Conservation (phyloP, 2,888 invertebrate species). For the Autographa pulchrina region DNA sequence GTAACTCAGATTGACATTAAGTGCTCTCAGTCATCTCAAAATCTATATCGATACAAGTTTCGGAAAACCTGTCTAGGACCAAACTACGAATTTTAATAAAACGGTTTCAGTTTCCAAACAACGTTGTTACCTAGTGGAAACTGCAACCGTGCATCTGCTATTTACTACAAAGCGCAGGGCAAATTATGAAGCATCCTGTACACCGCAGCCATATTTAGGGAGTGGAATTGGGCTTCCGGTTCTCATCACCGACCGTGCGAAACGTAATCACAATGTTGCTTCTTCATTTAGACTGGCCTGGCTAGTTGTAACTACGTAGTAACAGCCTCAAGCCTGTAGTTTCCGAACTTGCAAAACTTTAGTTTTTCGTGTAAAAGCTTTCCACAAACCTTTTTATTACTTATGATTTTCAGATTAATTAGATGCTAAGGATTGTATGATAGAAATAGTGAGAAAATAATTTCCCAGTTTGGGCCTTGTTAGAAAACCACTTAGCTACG, state of each 20-base stretch:
- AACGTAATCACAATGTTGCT: background rate
- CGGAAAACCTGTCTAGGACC: background rate
- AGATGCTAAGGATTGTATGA: too few relatives aligned
- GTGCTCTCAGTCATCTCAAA: background rate
- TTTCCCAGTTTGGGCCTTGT: too few relatives aligned
- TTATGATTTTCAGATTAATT: too few relatives aligned
- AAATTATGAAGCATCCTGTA: slow-evolving; percentile 9
- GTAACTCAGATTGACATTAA: too few relatives aligned
- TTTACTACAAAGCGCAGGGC: background rate
- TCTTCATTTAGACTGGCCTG: background rate
- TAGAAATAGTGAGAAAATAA: too few relatives aligned
- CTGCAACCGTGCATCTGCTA: slow-evolving; percentile 2
- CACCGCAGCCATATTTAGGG: slow-evolving; percentile 5
- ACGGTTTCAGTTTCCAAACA: background rate
- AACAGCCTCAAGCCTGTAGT: background rate
- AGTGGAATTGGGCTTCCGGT: slow-evolving; percentile 10
- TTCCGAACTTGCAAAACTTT: background rate
- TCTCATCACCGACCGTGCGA: slow-evolving; percentile 9
- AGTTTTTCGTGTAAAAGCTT: too few relatives aligned
- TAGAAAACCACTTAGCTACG: too few relatives aligned
- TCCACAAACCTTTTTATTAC: too few relatives aligned
- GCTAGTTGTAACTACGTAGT: background rate
- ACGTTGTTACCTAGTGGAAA: background rate
- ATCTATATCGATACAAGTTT: background rate
- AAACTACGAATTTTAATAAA: background rate